These are phyloP conservation scores for Albula glossodonta DNA, from an alignment of 2,113 vertebrate species.

Conservation along the genomic window DNA sequence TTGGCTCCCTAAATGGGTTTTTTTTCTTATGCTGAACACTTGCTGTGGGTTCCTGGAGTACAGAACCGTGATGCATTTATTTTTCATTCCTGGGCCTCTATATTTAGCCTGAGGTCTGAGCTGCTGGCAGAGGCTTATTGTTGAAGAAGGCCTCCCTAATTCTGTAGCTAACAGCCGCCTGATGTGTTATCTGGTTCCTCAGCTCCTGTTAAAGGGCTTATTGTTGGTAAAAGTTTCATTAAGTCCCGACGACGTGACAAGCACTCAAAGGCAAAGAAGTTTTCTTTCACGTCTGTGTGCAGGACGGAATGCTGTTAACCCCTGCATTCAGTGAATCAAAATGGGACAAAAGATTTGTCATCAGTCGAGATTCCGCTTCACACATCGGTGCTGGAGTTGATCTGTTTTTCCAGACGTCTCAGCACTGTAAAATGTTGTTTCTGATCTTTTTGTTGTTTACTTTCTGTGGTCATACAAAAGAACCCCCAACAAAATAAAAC, in stretches of 20 bases:
- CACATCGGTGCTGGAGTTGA: neutral
- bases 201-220: conserved; percentile 38
- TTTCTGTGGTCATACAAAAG: neutral
- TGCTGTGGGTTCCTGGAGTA: conserved; percentile 9
- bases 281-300: neutral
- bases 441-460: neutral
- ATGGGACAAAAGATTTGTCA: neutral
- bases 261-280: conserved; percentile 8
- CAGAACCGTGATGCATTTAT: neutral
- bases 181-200: conserved; percentile 39
- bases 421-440: neutral
- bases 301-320: neutral
- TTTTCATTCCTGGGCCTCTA: conserved; percentile 27
- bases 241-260: conserved; percentile 27
- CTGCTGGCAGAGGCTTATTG: conserved; percentile 37
- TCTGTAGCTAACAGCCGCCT: conserved; percentile 41
- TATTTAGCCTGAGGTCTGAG: conserved; percentile 40
- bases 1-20: conserved; percentile 26
- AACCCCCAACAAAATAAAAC: neutral
- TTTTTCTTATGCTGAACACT: conserved; percentile 20
- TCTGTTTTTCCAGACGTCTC: neutral
- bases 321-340: neutral
- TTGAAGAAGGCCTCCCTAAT: conserved; percentile 37
- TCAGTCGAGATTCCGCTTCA: conserved; percentile 17
- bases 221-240: conserved; percentile 40